Percentiles rank a stretch among this genome's conserved stretches.
Evolutionary conservation across 2,113 vertebrate species (phyloP).

Genomic region (Phyllostomus discolor): DNA sequence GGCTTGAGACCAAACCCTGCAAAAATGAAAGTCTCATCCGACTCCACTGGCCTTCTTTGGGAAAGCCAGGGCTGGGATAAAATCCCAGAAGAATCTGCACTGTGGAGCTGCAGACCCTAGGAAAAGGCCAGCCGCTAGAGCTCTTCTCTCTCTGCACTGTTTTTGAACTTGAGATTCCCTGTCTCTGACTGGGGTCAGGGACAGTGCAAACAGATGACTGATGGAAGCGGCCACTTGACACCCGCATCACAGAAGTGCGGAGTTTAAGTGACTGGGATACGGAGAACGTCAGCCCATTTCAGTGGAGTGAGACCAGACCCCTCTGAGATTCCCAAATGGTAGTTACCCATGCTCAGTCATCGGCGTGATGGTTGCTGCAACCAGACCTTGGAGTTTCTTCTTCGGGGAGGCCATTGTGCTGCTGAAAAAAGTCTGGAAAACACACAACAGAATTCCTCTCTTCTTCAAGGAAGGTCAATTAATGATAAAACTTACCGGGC

Average conservation of each 20-base stretch:
- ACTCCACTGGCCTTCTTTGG: neutral
- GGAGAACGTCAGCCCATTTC: neutral
- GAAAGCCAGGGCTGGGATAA: neutral
- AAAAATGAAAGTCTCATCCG: neutral
- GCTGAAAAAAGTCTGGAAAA: neutral
- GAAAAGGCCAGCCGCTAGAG: neutral
- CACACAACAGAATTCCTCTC: neutral
- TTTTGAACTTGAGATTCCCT: neutral
- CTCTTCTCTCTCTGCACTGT: neutral
- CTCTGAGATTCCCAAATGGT: neutral
- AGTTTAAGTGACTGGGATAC: neutral
- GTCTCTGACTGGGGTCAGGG: neutral
- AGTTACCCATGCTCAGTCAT: slow-evolving; percentile 88
- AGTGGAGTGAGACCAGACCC: neutral
- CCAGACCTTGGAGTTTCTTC: slow-evolving; percentile 85
- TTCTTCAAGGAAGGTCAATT: neutral
- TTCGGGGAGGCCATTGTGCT: slow-evolving; percentile 71
- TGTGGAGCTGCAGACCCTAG: neutral
- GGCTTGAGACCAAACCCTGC: neutral
- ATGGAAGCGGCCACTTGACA: neutral
- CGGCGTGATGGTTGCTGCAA: slow-evolving; percentile 94
- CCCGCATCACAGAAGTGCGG: neutral
- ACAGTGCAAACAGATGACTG: neutral
- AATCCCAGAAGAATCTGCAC: neutral
- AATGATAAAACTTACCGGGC: slow-evolving; percentile 47